phyloP scores from a whole-genome alignment of 2,888 invertebrate species.

The Panzeria rudis region DNA sequence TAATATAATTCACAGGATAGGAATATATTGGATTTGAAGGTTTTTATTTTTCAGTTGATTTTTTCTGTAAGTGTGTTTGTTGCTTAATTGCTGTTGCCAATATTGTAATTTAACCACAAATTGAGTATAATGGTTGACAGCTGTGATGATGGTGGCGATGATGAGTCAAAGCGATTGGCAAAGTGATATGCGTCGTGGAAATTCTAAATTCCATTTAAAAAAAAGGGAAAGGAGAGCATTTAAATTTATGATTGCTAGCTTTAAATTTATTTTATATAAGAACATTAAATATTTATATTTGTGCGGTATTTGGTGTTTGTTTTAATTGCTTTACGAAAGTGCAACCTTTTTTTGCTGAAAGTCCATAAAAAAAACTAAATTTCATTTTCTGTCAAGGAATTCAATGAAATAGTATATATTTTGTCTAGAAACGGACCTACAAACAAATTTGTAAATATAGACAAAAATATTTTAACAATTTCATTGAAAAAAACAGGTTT shows the following conservation, averaged over 20 bases:
- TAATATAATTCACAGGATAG: background rate
- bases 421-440: too few relatives aligned
- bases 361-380: too few relatives aligned
- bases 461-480: too few relatives aligned
- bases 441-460: too few relatives aligned
- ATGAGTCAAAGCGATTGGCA: slow-evolving; percentile 53
- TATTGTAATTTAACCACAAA: slow-evolving; percentile 73
- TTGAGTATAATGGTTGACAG: slow-evolving; percentile 71
- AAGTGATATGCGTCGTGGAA: background rate
- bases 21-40: slow-evolving; percentile 6
- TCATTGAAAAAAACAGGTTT: too few relatives aligned
- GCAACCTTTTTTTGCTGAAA: too few relatives aligned
- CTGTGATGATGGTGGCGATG: slow-evolving; percentile 19
- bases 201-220: slow-evolving; percentile 16
- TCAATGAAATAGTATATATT: too few relatives aligned
- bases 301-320: background rate
- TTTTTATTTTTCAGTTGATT: slow-evolving; percentile 30
- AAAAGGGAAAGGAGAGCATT: background rate
- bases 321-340: background rate
- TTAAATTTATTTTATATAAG: background rate
- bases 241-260: background rate
- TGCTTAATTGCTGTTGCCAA: slow-evolving; percentile 71
- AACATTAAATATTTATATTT: background rate
- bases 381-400: too few relatives aligned
- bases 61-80: slow-evolving; percentile 43